These are phyloP conservation scores for Cephus nigrinus DNA, from an alignment of 2,888 invertebrate species.

Conservation along the genomic window DNA sequence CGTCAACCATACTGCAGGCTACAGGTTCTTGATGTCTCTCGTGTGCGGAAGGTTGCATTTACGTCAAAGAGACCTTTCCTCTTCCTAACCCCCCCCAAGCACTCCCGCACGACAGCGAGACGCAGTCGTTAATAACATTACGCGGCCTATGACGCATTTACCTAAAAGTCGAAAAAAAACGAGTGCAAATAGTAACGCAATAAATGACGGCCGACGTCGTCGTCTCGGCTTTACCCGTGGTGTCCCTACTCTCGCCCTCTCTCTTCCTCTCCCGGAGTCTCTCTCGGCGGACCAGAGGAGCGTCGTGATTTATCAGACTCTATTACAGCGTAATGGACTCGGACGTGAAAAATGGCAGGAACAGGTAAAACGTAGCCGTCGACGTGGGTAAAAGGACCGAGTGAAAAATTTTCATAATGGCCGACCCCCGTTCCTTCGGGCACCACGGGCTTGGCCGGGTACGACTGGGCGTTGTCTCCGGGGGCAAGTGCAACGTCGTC, in stretches of 20 bases:
- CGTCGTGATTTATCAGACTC: constrained; percentile 51
- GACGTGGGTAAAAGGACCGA: neutral
- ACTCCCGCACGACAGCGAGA: neutral
- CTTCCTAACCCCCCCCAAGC: neutral
- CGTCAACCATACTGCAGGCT: neutral
- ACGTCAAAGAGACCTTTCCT: neutral
- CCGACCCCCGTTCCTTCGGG: neutral
- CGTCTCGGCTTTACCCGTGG: neutral
- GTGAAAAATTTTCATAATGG: constrained; percentile 3
- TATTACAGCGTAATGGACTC: constrained; percentile 54
- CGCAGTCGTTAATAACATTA: neutral
- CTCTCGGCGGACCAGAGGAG: constrained; percentile 22
- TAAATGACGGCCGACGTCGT: neutral
- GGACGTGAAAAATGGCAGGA: constrained; percentile 44
- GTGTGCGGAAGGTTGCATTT: neutral
- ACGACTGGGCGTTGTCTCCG: neutral
- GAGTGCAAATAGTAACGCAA: neutral
- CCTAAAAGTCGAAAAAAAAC: neutral
- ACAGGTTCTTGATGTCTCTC: neutral
- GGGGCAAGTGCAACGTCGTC: neutral
- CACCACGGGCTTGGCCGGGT: neutral
- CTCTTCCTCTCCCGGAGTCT: neutral
- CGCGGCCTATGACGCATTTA: neutral
- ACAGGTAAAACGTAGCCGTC: constrained; percentile 36
- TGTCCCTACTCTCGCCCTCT: no score